Conservation (phyloP, 2,113 vertebrate species). For the Nipponia nippon region DNA sequence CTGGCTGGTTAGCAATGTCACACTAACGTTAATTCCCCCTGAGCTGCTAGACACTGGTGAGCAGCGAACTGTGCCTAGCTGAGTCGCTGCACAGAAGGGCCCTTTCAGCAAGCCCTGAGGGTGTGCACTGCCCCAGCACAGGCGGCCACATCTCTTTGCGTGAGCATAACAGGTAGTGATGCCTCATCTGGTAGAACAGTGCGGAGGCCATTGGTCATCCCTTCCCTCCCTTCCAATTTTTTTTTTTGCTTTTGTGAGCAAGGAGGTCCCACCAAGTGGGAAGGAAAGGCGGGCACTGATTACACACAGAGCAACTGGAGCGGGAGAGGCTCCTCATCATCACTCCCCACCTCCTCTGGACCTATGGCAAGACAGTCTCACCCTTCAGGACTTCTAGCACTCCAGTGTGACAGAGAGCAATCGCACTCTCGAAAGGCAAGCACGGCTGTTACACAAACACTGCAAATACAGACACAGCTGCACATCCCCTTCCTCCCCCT, state of each 20-base stretch:
- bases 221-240: neutral
- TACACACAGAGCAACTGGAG: neutral
- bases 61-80: neutral
- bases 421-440: rapidly evolving
- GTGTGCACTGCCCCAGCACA: neutral
- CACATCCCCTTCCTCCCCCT: neutral
- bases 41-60: neutral
- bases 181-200: neutral
- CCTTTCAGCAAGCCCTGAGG: neutral
- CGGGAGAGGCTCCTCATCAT: neutral
- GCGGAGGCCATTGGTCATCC: neutral
- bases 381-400: neutral
- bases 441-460: neutral
- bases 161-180: rapidly evolving
- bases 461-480: neutral
- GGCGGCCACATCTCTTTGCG: neutral
- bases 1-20: neutral
- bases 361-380: neutral
- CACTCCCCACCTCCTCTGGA: neutral
- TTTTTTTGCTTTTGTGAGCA: neutral
- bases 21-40: neutral
- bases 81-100: neutral
- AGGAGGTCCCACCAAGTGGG: neutral
- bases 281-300: neutral
- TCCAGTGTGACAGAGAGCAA: neutral